Evolutionary conservation across 64 coral and sea anemone species (phyloP).

Genomic region (Porites lutea): DNA sequence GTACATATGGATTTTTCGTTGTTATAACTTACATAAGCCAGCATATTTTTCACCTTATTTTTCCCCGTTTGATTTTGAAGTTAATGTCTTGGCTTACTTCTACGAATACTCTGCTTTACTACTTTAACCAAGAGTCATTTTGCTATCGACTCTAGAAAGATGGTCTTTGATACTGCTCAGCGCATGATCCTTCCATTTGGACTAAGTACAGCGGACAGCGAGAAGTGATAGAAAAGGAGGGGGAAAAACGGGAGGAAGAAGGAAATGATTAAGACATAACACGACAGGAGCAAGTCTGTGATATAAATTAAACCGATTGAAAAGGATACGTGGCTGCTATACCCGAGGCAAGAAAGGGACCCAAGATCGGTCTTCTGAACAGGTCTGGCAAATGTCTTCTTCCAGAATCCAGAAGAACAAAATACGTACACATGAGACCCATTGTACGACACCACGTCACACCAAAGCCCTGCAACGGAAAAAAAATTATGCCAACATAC

Average conservation of each 20-base stretch:
- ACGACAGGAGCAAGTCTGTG: not conserved
- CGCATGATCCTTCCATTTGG: too few species aligned
- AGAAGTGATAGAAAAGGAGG: too few species aligned
- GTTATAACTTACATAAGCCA: too few species aligned
- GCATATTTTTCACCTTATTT: too few species aligned
- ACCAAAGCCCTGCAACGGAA: constrained; percentile 79
- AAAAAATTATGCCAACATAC: not conserved
- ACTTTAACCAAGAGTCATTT: too few species aligned
- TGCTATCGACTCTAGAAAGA: too few species aligned
- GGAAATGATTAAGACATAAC: not conserved
- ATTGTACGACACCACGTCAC: constrained; percentile 92
- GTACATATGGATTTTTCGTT: too few species aligned
- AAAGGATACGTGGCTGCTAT: constrained; percentile 98
- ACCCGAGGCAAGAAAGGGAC: constrained; percentile 92
- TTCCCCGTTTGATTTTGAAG: too few species aligned
- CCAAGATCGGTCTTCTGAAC: constrained; percentile 86
- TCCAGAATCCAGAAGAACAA: constrained; percentile 85
- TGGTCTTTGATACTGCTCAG: too few species aligned
- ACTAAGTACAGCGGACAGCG: too few species aligned
- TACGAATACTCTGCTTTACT: too few species aligned
- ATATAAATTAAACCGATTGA: not conserved
- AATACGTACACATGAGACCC: constrained; percentile 91
- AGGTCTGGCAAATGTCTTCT: constrained; percentile 90
- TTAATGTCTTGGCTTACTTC: too few species aligned
- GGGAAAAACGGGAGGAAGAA: not conserved